Conservation (phyloP, 1,140 invertebrate genomes). For the Drosophila sp. region DNA sequence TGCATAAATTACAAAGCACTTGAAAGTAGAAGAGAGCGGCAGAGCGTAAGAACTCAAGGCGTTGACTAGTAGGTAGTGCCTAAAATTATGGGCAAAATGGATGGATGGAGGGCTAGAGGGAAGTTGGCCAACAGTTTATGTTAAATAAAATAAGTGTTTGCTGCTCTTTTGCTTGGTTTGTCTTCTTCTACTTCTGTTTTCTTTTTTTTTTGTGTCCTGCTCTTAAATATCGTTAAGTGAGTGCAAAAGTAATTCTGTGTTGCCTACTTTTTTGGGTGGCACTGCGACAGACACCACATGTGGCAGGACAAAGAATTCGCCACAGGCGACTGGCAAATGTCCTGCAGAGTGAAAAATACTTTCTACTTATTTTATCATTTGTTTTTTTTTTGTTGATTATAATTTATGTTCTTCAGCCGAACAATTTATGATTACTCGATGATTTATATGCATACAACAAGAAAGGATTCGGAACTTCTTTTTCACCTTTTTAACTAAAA, state of each 20-base stretch:
- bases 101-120: neutral
- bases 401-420: constrained; percentile 65
- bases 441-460: constrained; percentile 56
- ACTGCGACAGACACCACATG: constrained; percentile 32
- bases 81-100: constrained; percentile 55
- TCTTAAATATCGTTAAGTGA: constrained; percentile 46
- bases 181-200: constrained; percentile 15
- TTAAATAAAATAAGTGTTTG: constrained; percentile 68
- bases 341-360: constrained; percentile 37
- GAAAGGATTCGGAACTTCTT: constrained; percentile 57
- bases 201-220: neutral
- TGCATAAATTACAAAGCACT: constrained; percentile 79
- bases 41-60: constrained; percentile 29
- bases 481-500: constrained; percentile 12
- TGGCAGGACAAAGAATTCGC: constrained; percentile 36
- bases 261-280: constrained; percentile 4
- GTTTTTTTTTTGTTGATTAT: constrained; percentile 70
- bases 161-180: constrained; percentile 32
- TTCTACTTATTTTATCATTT: constrained; percentile 60
- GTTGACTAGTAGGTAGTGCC: constrained; percentile 41
- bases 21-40: constrained; percentile 38
- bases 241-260: constrained; percentile 19
- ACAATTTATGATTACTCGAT: constrained; percentile 72
- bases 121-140: constrained; percentile 49
- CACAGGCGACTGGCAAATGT: constrained; percentile 51